Conservation (phyloP, 2,888 invertebrate species). For the Pristionchus japonicus region DNA sequence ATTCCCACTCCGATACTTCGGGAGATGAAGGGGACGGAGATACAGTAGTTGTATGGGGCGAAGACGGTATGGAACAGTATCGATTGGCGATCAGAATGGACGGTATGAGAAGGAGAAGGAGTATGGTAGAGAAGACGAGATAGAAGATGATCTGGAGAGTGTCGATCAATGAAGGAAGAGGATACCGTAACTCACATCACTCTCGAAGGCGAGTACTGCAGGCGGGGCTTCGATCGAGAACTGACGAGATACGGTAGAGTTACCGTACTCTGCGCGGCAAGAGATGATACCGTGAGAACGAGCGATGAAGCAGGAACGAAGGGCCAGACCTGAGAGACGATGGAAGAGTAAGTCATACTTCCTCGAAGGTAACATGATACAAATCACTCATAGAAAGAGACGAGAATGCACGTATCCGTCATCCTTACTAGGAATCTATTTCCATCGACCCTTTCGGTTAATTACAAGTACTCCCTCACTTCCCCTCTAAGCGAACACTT, state of each 20-base stretch:
- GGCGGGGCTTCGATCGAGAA: conserved; percentile 13
- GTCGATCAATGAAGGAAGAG: not conserved
- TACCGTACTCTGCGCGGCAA: conserved; percentile 1
- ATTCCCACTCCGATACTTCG: conserved; percentile 14
- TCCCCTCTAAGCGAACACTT: not conserved
- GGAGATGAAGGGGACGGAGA: not conserved
- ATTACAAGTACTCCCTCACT: not conserved
- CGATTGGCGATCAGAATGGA: conserved; percentile 5
- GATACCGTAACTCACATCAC: not conserved
- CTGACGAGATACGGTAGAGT: not conserved
- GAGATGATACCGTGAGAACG: not conserved
- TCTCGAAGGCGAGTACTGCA: not conserved
- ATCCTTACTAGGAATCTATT: not conserved
- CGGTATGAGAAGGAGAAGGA: not conserved
- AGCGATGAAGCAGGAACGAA: not conserved
- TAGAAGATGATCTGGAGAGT: conserved; percentile 14
- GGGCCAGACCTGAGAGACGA: not conserved
- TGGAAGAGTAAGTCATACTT: too few relatives aligned
- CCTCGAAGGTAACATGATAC: not conserved
- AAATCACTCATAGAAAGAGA: too few relatives aligned
- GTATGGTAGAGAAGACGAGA: not conserved
- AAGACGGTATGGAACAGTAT: not conserved
- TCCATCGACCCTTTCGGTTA: not conserved
- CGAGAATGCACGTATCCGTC: too few relatives aligned
- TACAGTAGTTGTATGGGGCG: not conserved